phyloP scores from a whole-genome alignment of 2,888 invertebrate species.

The Thera obeliscata region DNA sequence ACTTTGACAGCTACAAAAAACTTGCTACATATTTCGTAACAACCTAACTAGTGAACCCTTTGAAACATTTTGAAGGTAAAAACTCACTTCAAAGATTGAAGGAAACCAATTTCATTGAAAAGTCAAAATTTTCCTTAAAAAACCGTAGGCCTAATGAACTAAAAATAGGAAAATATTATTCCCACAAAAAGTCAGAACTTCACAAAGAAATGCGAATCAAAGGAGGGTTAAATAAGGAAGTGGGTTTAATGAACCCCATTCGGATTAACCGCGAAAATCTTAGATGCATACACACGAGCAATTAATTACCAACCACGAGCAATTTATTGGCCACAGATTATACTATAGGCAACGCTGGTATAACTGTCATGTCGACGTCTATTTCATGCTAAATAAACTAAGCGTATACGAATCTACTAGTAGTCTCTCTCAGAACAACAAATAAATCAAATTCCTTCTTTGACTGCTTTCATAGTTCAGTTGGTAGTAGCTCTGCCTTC shows the following conservation, averaged over 20 bases:
- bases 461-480: no score
- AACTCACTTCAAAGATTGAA: not conserved
- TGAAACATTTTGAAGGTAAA: no score
- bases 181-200: slow-evolving; percentile 28
- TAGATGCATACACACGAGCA: slow-evolving; percentile 1
- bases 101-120: not conserved
- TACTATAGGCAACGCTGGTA: not conserved
- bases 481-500: no score
- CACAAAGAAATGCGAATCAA: slow-evolving; percentile 34
- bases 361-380: no score
- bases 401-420: no score
- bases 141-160: slow-evolving; percentile 17
- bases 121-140: not conserved
- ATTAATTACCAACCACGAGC: slow-evolving; percentile 1
- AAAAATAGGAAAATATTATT: slow-evolving; percentile 30
- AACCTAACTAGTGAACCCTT: no score
- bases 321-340: not conserved
- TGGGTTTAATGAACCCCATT: slow-evolving; percentile 59
- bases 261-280: slow-evolving; percentile 61
- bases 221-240: slow-evolving; percentile 38
- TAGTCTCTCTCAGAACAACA: no score
- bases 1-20: no score
- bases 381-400: no score
- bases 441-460: no score
- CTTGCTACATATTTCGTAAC: no score